Conservation (phyloP, 2,797 vertebrate genomes). For the Chaenodraco wilsoni region DNA sequence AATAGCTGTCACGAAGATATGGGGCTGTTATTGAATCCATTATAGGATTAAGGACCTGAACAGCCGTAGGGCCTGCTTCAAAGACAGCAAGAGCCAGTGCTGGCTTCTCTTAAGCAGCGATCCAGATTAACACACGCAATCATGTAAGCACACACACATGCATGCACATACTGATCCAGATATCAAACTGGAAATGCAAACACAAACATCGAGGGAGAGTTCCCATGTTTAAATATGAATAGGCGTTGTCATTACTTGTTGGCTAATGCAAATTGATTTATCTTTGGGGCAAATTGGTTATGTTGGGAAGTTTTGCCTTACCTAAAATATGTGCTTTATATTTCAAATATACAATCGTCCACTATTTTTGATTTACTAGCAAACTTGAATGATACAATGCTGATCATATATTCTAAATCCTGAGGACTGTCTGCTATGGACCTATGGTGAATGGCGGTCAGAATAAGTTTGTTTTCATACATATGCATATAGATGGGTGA, state of each 20-base stretch:
- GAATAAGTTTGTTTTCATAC: background rate
- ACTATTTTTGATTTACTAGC: background rate
- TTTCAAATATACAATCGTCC: background rate
- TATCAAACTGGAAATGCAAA: too few species aligned
- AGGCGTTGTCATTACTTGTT: background rate
- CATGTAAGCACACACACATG: background rate
- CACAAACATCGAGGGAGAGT: too few species aligned
- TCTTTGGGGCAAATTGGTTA: background rate
- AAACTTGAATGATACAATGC: background rate
- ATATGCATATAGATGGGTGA: background rate
- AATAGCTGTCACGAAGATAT: constrained; percentile 62
- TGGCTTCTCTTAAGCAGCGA: constrained; percentile 35
- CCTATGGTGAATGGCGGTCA: background rate
- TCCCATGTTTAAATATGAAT: background rate
- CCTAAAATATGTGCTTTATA: background rate
- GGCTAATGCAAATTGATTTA: background rate
- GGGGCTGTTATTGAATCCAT: constrained; percentile 62
- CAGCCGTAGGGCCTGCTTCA: constrained; percentile 54
- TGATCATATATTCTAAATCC: background rate
- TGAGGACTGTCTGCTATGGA: background rate
- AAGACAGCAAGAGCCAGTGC: constrained; percentile 37
- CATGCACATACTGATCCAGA: background rate
- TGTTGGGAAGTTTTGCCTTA: background rate
- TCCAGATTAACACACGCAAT: constrained; percentile 13
- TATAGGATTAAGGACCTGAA: constrained; percentile 62